phyloP scores from a whole-genome alignment of 2,888 invertebrate species.

The Minunthozetes semirufus region DNA sequence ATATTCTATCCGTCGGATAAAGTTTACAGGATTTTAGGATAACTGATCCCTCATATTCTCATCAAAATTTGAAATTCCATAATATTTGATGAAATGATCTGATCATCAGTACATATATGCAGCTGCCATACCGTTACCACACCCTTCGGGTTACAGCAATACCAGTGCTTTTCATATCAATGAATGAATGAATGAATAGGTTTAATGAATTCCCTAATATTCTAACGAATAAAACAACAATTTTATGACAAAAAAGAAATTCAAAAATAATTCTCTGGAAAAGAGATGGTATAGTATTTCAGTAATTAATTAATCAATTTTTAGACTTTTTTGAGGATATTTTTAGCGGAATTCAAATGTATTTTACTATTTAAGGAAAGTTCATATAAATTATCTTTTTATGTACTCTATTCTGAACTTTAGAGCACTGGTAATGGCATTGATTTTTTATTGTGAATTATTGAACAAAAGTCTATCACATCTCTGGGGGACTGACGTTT shows the following conservation, averaged over 20 bases:
- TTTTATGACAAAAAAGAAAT: too few relatives aligned
- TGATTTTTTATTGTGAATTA: too few relatives aligned
- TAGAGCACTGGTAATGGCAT: too few relatives aligned
- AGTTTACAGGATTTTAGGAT: not conserved
- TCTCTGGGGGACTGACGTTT: not conserved
- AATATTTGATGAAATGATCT: not conserved
- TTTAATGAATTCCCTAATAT: not conserved
- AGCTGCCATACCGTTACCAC: constrained; percentile 18
- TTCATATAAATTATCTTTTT: too few relatives aligned
- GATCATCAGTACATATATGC: not conserved
- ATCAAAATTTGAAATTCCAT: not conserved
- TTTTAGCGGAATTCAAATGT: too few relatives aligned
- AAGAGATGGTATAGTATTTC: too few relatives aligned
- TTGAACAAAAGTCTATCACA: not conserved
- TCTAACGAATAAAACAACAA: not conserved
- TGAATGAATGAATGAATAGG: not conserved
- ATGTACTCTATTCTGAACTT: too few relatives aligned
- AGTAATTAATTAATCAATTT: too few relatives aligned
- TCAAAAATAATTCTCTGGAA: too few relatives aligned
- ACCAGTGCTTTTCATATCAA: not conserved
- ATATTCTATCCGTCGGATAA: not conserved
- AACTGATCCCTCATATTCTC: constrained; percentile 24
- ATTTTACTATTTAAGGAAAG: too few relatives aligned
- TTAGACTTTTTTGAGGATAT: too few relatives aligned
- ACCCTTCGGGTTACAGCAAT: not conserved